Percentiles rank a stretch among this genome's conserved stretches.
Evolutionary conservation across 2,797 vertebrate species (phyloP).

Genomic region (Hippopotamyrus pictus): DNA sequence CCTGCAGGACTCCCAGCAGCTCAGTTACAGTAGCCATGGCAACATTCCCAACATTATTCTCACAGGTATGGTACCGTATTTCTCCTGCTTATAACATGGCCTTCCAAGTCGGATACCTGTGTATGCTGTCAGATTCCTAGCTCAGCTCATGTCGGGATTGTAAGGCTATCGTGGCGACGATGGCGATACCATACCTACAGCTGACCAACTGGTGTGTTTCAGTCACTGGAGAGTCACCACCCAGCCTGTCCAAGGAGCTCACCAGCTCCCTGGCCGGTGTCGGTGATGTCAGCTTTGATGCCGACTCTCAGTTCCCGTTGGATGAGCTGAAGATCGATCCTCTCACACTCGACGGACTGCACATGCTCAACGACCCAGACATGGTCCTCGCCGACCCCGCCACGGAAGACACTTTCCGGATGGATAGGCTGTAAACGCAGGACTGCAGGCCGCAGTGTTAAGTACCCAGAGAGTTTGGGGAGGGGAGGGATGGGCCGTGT

Average conservation of each 20-base stretch:
- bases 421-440: slow-evolving; percentile 85
- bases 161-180: background rate
- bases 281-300: slow-evolving; percentile 87
- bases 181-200: background rate
- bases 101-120: background rate
- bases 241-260: slow-evolving; percentile 98
- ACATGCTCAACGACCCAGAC: slow-evolving; percentile 97
- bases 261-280: slow-evolving; percentile 85
- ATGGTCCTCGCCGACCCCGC: slow-evolving; percentile 94
- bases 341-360: slow-evolving; percentile 91
- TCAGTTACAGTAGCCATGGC: slow-evolving; percentile 81
- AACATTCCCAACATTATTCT: slow-evolving; percentile 99
- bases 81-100: background rate
- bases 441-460: slow-evolving; percentile 23
- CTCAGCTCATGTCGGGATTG: background rate
- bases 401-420: slow-evolving; percentile 98
- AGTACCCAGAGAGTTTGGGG: slow-evolving; percentile 43
- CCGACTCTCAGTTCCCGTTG: slow-evolving; percentile 94
- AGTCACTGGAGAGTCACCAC: slow-evolving; percentile 94
- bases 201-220: slow-evolving; percentile 26
- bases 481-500: slow-evolving; percentile 46
- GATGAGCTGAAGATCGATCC: slow-evolving; percentile 98
- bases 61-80: slow-evolving; percentile 67
- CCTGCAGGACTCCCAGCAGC: slow-evolving; percentile 81
- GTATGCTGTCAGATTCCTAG: background rate